These are phyloP conservation scores for Sarcophaga bullata DNA, from an alignment of 1,140 invertebrate genomes.

Conservation along the genomic window DNA sequence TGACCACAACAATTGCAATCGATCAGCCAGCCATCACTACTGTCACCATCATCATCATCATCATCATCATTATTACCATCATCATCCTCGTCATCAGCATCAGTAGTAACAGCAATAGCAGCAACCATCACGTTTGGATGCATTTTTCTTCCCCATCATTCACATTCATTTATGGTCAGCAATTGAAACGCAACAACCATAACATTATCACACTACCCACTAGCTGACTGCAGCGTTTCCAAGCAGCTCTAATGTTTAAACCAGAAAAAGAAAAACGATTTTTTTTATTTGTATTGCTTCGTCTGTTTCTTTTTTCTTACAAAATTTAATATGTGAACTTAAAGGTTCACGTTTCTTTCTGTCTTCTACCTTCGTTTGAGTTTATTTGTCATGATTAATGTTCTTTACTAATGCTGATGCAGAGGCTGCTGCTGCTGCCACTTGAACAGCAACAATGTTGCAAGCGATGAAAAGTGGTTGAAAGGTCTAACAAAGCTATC, in stretches of 20 bases:
- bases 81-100: too few relatives aligned
- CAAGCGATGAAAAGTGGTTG: neutral
- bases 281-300: too few relatives aligned
- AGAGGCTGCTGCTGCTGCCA: too few relatives aligned
- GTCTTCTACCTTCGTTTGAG: neutral
- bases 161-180: neutral
- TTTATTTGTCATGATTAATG: neutral
- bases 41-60: too few relatives aligned
- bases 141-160: too few relatives aligned
- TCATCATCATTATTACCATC: too few relatives aligned
- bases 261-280: too few relatives aligned
- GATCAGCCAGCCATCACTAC: neutral
- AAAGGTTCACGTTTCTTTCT: neutral
- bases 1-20: neutral
- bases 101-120: too few relatives aligned
- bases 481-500: neutral
- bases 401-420: neutral
- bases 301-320: neutral
- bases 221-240: too few relatives aligned
- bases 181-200: neutral
- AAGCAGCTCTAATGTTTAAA: too few relatives aligned
- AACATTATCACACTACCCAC: constrained; percentile 9
- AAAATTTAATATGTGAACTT: constrained; percentile 6
- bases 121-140: too few relatives aligned
- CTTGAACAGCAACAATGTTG: neutral